Evolutionary conservation across 2,888 invertebrate species (phyloP).

Genomic region (Criorhina ranunculi): DNA sequence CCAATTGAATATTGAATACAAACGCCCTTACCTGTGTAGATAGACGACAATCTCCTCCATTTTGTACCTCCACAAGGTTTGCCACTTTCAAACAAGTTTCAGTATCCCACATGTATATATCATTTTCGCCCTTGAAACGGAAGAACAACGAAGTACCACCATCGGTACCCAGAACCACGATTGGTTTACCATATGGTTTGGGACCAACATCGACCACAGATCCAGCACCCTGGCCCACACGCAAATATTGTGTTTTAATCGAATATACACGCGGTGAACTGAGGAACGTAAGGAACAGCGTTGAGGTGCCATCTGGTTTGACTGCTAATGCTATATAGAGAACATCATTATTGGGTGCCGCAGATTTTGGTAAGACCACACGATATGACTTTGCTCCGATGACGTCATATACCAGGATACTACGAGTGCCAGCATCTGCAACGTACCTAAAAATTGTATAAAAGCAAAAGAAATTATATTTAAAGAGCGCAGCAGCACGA

Average conservation of each 20-base stretch:
- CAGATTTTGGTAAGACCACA: slow-evolving; percentile 86
- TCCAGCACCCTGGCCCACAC: slow-evolving; percentile 86
- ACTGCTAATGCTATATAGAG: slow-evolving; percentile 86
- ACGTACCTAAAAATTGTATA: slow-evolving; percentile 80
- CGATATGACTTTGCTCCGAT: slow-evolving; percentile 85
- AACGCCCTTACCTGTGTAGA: slow-evolving; percentile 85
- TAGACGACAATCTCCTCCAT: slow-evolving; percentile 86
- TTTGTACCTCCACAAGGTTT: slow-evolving; percentile 87
- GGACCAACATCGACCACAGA: slow-evolving; percentile 86
- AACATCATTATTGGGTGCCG: slow-evolving; percentile 86
- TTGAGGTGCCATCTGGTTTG: slow-evolving; percentile 85
- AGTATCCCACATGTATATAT: slow-evolving; percentile 88
- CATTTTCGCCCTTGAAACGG: slow-evolving; percentile 87
- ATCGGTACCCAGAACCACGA: slow-evolving; percentile 87
- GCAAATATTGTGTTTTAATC: slow-evolving; percentile 86
- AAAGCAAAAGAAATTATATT: slow-evolving; percentile 8
- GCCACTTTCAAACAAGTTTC: slow-evolving; percentile 86
- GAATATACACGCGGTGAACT: slow-evolving; percentile 86
- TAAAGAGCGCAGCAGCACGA: neutral
- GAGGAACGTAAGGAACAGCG: slow-evolving; percentile 87
- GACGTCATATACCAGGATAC: slow-evolving; percentile 86
- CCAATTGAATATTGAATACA: neutral
- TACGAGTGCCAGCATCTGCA: slow-evolving; percentile 83
- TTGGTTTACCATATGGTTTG: slow-evolving; percentile 85
- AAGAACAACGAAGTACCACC: slow-evolving; percentile 87